A percentile compares a stretch with the other conserved stretches of the same genome.
These are phyloP conservation scores for Nematolebias whitei DNA, from an alignment of 2,113 vertebrate species.

Conservation along the genomic window DNA sequence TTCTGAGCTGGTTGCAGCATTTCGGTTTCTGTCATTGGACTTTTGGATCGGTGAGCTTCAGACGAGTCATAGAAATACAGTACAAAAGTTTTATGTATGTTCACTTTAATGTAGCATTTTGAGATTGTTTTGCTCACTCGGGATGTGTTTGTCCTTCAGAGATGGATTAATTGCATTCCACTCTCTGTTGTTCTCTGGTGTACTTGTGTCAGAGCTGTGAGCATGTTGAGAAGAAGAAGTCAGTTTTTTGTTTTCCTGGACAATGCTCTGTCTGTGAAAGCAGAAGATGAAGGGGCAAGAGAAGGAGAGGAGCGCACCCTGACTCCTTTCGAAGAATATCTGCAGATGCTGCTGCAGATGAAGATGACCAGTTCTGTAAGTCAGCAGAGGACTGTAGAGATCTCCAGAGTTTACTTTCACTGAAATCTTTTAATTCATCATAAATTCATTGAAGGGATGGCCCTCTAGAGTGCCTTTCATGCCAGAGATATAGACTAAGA, in stretches of 20 bases:
- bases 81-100: background rate
- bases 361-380: conserved; percentile 75
- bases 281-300: conserved; percentile 35
- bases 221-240: conserved; percentile 70
- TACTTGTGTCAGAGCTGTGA: background rate
- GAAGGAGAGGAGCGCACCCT: conserved; percentile 35
- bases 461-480: too few relatives aligned
- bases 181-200: background rate
- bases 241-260: conserved; percentile 73
- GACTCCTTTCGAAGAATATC: conserved; percentile 65
- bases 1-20: conserved; percentile 14
- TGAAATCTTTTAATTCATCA: too few relatives aligned
- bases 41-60: background rate
- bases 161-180: conserved; percentile 36
- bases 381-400: conserved; percentile 10
- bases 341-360: conserved; percentile 72
- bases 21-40: conserved; percentile 6
- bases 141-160: background rate
- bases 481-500: too few relatives aligned
- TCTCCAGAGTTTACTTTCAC: background rate
- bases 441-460: too few relatives aligned
- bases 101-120: too few relatives aligned
- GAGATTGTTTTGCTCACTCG: background rate
- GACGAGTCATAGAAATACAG: background rate
- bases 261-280: conserved; percentile 30